phyloP scores from a whole-genome alignment of 2,888 invertebrate genomes.

The Criorhina ranunculi region DNA sequence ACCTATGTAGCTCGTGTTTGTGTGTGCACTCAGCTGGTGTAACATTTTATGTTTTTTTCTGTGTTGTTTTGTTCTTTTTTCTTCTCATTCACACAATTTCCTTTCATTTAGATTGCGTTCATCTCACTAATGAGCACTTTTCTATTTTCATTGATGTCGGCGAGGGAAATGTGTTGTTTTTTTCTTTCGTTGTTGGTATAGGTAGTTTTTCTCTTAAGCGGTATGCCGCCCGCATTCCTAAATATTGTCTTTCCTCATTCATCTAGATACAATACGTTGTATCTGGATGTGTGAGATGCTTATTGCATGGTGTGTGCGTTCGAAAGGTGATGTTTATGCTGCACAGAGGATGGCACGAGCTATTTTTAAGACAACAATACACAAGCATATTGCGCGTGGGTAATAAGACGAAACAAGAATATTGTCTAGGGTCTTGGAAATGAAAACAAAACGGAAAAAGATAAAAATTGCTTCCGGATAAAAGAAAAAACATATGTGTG shows the following conservation, averaged over 20 bases:
- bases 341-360: conserved; percentile 66
- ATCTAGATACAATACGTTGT: conserved; percentile 37
- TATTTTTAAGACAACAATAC: conserved; percentile 65
- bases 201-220: conserved; percentile 35
- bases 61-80: conserved; percentile 8
- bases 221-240: conserved; percentile 73
- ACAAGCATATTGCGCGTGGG: conserved; percentile 19
- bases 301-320: conserved; percentile 58
- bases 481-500: conserved; percentile 25
- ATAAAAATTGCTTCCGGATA: conserved; percentile 71
- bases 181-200: conserved; percentile 8
- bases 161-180: conserved; percentile 49
- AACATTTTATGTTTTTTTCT: conserved; percentile 58
- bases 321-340: conserved; percentile 64
- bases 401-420: conserved; percentile 55
- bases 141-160: conserved; percentile 71
- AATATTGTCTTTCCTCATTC: conserved; percentile 71
- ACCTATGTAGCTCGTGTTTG: neutral
- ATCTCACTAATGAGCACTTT: conserved; percentile 71
- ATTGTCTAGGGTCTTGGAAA: conserved; percentile 58
- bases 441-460: conserved; percentile 48
- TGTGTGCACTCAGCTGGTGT: conserved; percentile 66
- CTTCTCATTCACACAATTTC: conserved; percentile 58
- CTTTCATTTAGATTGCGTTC: conserved; percentile 44
- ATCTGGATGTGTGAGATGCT: conserved; percentile 34